Base-by-base conservation (phyloP, 2,888 invertebrate genomes). In the Ochropacha duplaris region DNA sequence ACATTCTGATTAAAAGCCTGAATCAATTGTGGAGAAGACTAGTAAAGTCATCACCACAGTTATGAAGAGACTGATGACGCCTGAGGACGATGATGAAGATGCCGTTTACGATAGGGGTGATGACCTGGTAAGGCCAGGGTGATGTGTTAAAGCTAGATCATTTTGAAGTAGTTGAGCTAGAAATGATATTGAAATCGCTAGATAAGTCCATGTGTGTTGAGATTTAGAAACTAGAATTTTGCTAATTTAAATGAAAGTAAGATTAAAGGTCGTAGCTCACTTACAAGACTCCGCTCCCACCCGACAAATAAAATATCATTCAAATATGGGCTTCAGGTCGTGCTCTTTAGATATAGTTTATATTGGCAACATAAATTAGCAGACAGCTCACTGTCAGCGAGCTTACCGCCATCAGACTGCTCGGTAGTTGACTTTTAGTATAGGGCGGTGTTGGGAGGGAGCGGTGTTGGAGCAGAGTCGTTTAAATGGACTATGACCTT, bases 21-120 rank as follows among this genome's bases (percentile, higher is more conserved):
- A 95, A 78, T 94, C 93, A 56, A 86, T 94, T 71, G 87, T 94
- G 83, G 93, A 94, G 81, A 94, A 91, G 82, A 93, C 92, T 50
- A 79, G 93, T 58, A 90, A 89, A 72, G 93, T 93, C 77, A 83
- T 93, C 62, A 91, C 88, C 65, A 87, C 84, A 56, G 89, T 93
- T 64, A 94, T 94, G 77, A 94, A 93, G 84, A 94, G 93, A 65
- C 83, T 94, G 70, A 83, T 92, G 63, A 83, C 87, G 2, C 83
- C 91, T 1, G 90, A 94, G 56, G 85, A 86, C 49, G 94, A 94
- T 52, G 83, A 83, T 56, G 94, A 94, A 69, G 94, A 94, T 67
- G 94, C 95, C 54, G 94, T 94, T 62, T 95, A 95, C 73, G 94
- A 94, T 75, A 94, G 94, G 81, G 95, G 93, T 59, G 95, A 95